Evolutionary conservation across 2,113 vertebrate genomes (phyloP), one percentile per base, ranked within the genome.

Genomic region (Oostethus manadensis): DNA sequence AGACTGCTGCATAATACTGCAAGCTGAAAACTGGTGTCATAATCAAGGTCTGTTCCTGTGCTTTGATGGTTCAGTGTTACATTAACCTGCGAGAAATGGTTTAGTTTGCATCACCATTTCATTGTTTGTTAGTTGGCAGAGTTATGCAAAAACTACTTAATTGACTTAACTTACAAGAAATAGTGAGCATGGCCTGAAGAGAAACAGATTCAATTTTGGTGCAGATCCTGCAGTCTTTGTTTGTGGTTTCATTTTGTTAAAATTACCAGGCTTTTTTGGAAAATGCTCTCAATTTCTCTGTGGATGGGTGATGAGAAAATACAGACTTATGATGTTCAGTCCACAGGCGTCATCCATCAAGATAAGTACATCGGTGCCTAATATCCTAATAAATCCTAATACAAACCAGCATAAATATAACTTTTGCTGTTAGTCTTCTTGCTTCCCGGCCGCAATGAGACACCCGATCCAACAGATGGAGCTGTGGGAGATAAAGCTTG

Each of bases 11-110:
- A 55, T 40, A 33, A 18, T n/a, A 21, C 7, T 9, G 53, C 35
- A 15, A 40, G 53, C 53, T 35, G 40, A 55, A 55, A 55, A 40
- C 3, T 40, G n/a, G 21, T 55, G 53, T 55, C 53, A 11, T 40
- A 55, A 60, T 60, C 33, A 68, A 64, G 26, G 0, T 13, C 33
- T 51, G 49, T 44, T 54, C 17, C 20, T 55, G 43, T 18, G 54
- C 15, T 45, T 54, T 22, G 33, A 38, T 51, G 20, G 29, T 40
- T 46, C 70, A 6, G 47, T 43, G 62, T 51, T 20, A 40, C 6
- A 40, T 40, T 55, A 55, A 55, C 53, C 53, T 40, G 7, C 18
- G 53, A 11, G 35, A 55, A 54, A 17, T 18, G 51, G 51, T 18
- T 54, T 1, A 3, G 33, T 38, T 38, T 54, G 18, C 33, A 54